Percentiles rank a stretch among this genome's conserved stretches.
Conservation (phyloP, 30 jellyfish, hydroid and myxozoan genomes). For the Hydra vulgaris region DNA sequence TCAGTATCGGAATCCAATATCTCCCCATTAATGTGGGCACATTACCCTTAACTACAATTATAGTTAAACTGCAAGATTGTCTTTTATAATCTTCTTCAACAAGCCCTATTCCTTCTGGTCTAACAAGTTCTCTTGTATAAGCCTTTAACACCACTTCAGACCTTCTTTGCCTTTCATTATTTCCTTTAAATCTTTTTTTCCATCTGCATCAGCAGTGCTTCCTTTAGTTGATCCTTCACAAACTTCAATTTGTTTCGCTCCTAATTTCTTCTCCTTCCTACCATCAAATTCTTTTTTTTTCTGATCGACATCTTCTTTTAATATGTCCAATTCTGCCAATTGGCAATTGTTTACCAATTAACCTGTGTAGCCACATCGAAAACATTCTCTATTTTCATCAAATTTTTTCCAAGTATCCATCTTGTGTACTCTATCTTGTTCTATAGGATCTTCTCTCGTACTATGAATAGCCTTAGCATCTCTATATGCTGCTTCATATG, state of each 20-base stretch:
- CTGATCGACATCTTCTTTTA: too few relatives aligned
- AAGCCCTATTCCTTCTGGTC: not conserved
- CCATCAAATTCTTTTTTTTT: too few relatives aligned
- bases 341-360: not conserved
- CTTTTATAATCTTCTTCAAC: conserved; percentile 6
- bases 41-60: conserved; percentile 11
- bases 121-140: conserved; percentile 17
- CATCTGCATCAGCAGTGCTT: too few relatives aligned
- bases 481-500: not conserved
- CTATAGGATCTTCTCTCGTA: not conserved
- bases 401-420: too few relatives aligned
- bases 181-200: not conserved
- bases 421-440: not conserved
- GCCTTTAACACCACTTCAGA: conserved; percentile 4
- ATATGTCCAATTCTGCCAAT: conserved; percentile 2
- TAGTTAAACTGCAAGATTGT: not conserved
- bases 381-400: too few relatives aligned
- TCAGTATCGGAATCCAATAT: conserved; percentile 16
- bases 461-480: not conserved
- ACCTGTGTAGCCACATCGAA: not conserved
- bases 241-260: too few relatives aligned
- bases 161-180: not conserved
- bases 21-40: conserved; percentile 25
- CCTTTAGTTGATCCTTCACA: too few relatives aligned
- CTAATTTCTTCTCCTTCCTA: too few relatives aligned